Percentiles rank a stretch among this genome's conserved stretches.
Evolutionary conservation across 2,888 invertebrate species (phyloP).

Genomic region (Oscheius sp.): DNA sequence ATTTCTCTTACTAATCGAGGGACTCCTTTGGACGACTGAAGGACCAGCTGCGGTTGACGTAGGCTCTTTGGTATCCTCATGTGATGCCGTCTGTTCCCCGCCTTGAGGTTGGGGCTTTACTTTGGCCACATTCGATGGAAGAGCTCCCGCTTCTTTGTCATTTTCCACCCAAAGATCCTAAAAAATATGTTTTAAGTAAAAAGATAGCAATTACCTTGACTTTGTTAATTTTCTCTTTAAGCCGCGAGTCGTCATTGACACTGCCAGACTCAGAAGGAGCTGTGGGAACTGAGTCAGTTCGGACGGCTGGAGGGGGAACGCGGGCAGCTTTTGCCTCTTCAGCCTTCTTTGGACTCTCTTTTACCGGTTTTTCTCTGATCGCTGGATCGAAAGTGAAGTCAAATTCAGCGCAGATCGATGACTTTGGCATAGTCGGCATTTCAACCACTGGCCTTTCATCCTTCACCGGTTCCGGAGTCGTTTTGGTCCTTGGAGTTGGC

Average conservation of each 20-base stretch:
- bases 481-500: constrained; percentile 41
- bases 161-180: constrained; percentile 32
- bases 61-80: constrained; percentile 1
- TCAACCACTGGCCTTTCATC: constrained; percentile 24
- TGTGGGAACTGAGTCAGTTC: no score
- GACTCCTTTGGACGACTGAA: constrained; percentile 17
- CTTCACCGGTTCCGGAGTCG: constrained; percentile 2
- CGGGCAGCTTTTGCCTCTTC: not conserved
- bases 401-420: constrained; percentile 25
- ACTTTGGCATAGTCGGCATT: constrained; percentile 1
- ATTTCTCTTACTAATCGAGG: constrained; percentile 19
- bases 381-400: constrained; percentile 54
- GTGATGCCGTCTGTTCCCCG: constrained; percentile 19
- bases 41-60: not conserved
- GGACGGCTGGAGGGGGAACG: no score
- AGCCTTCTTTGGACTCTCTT: constrained; percentile 16
- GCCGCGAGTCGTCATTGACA: constrained; percentile 50
- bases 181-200: constrained; percentile 11
- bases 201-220: constrained; percentile 39
- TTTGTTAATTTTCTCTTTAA: constrained; percentile 56
- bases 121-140: constrained; percentile 44
- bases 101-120: constrained; percentile 48
- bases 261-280: constrained; percentile 39
- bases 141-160: constrained; percentile 25
- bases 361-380: constrained; percentile 32